Conservation (phyloP, 2,888 invertebrate species). For the Mesoligia furuncula region DNA sequence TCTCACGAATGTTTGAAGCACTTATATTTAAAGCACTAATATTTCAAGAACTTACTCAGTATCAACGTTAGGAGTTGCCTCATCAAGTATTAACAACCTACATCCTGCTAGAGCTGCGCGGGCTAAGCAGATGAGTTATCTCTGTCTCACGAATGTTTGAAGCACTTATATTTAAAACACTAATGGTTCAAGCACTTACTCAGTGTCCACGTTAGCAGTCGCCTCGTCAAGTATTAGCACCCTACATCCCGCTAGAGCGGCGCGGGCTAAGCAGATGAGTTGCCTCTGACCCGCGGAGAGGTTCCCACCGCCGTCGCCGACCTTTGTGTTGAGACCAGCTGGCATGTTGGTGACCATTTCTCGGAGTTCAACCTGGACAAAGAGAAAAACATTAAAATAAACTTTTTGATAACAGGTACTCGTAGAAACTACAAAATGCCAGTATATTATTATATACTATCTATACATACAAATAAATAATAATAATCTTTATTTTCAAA, state of each 20-base stretch:
- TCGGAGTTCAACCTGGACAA: constrained; percentile 91
- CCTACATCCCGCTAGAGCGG: constrained; percentile 93
- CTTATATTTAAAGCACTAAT: no score
- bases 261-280: constrained; percentile 93
- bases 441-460: no score
- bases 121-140: constrained; percentile 92
- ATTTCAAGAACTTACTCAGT: neutral
- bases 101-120: constrained; percentile 93
- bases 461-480: no score
- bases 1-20: no score
- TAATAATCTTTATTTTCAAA: no score
- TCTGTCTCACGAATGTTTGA: constrained; percentile 86
- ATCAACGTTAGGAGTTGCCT: constrained; percentile 10
- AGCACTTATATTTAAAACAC: constrained; percentile 75
- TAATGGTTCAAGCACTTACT: constrained; percentile 86
- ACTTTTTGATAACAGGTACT: neutral
- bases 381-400: neutral
- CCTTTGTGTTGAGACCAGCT: constrained; percentile 90
- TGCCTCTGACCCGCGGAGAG: constrained; percentile 93
- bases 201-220: constrained; percentile 96
- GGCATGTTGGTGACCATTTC: constrained; percentile 89
- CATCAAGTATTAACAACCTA: constrained; percentile 55
- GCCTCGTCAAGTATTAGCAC: constrained; percentile 95
- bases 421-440: neutral
- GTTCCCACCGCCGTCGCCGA: constrained; percentile 92